A percentile compares a stretch with the other conserved stretches of the same genome.
phyloP scores from a whole-genome alignment of 1,140 invertebrate species.

The Patella vulgata region DNA sequence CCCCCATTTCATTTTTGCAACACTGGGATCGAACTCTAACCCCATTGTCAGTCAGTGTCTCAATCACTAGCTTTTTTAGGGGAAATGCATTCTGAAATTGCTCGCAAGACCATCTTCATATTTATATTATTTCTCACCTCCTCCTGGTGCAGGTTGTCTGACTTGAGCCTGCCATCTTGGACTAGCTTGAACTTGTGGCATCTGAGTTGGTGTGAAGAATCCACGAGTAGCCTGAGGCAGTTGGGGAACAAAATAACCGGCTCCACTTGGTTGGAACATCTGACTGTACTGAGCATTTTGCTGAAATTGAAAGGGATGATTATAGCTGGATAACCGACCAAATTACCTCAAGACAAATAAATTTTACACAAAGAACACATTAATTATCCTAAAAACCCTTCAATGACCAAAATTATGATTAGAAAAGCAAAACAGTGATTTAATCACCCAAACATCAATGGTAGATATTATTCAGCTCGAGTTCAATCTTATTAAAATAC shows the following conservation, averaged over 20 bases:
- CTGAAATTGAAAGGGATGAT: no score
- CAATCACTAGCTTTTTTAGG: not conserved
- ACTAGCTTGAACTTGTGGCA: constrained; percentile 80
- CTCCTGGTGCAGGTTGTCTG: constrained; percentile 28
- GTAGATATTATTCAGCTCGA: no score
- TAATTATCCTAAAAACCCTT: not conserved
- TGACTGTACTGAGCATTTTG: constrained; percentile 59
- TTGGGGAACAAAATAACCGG: no score
- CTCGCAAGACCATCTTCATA: not conserved
- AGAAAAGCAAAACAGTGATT: no score
- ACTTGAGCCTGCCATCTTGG: constrained; percentile 78
- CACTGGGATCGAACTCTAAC: not conserved
- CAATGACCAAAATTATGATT: no score
- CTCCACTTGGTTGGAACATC: no score
- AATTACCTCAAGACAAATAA: constrained; percentile 20
- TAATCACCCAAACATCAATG: no score
- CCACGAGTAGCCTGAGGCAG: no score
- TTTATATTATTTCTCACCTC: not conserved
- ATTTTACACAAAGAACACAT: not conserved
- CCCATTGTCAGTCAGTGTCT: no score
- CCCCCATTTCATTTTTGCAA: not conserved
- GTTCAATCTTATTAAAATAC: no score
- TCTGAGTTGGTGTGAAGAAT: no score
- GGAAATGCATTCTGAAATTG: not conserved
- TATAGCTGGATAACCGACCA: no score